Base-by-base conservation (phyloP, 2,888 invertebrate genomes). In the Drosophila mayaguana region DNA sequence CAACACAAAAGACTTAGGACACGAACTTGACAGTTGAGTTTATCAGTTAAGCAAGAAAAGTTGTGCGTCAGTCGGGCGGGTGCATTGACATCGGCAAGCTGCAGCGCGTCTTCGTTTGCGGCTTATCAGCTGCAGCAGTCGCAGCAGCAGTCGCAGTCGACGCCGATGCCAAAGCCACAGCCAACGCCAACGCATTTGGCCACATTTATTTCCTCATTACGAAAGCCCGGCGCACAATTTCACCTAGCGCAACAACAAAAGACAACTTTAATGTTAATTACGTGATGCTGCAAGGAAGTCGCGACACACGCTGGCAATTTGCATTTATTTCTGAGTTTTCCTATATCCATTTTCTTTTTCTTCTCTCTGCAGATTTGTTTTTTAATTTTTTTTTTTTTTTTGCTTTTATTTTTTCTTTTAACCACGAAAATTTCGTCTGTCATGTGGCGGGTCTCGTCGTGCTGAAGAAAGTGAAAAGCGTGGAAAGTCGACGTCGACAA, bases 131-230 rank as follows among this genome's bases (percentile, higher is more conserved):
- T 36, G 28, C 66, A 45, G 60, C 28, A 12, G 42, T 18, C 34
- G 12, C 34, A 14, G 42, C 22, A 34, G 16, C 34, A 14, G 69
- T 6, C 18, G 40, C 34, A 7, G 60, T 5, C 54, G 34, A 1
- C 3, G 42, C 9, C 11, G 40, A 8, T 11, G 43, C 20, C 38
- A 20, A 6, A 16, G 38, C 16, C 48, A 11, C 18, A 11, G 50
- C 18, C 48, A 50, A 64, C 81, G 67, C 81, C 87, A 77, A 83
- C 83, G 83, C 87, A 83, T 79, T 79, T 87, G 80, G 77, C 84
- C 81, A 81, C 78, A 71, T 82, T 88, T 87, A 75, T 87, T 86
- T 86, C 89, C 86, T 86, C 81, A 86, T 86, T 86, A 88, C 87
- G 82, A 87, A 76, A 78, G 78, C 78, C 53, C 32, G n/a, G 69